A percentile compares a stretch with the other conserved stretches of the same genome.
phyloP scores from a whole-genome alignment of 2,113 vertebrate genomes.

The Tetrao urogallus region DNA sequence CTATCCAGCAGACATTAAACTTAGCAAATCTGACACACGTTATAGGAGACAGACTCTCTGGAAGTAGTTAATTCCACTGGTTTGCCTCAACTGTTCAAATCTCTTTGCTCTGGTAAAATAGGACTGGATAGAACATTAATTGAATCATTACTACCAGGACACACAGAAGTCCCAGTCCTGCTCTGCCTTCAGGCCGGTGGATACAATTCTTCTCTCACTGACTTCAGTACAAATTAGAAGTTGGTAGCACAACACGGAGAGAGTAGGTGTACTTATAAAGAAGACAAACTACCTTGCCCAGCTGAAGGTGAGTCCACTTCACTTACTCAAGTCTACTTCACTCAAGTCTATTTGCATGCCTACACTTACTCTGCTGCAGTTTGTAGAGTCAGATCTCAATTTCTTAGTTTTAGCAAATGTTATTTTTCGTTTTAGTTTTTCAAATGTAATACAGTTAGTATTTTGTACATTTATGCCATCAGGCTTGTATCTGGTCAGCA shows the following conservation, averaged over 20 bases:
- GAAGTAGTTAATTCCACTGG: background rate
- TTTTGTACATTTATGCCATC: background rate
- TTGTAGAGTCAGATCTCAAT: background rate
- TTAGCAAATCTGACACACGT: background rate
- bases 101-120: background rate
- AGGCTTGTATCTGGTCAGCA: background rate
- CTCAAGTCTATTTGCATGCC: accelerated
- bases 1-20: background rate
- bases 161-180: background rate
- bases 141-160: background rate
- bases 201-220: background rate
- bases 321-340: background rate
- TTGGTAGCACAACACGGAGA: background rate
- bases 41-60: background rate
- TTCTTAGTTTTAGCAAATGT: background rate
- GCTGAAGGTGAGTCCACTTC: background rate
- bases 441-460: background rate
- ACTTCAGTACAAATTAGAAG: background rate
- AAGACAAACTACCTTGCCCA: slow-evolving; percentile 1
- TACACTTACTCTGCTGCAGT: background rate
- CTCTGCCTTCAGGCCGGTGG: background rate
- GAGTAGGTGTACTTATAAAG: background rate
- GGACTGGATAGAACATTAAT: slow-evolving; percentile 2
- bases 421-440: background rate
- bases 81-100: background rate